phyloP scores from a whole-genome alignment of 1,140 invertebrate genomes.

The Heliconius eleuchia region DNA sequence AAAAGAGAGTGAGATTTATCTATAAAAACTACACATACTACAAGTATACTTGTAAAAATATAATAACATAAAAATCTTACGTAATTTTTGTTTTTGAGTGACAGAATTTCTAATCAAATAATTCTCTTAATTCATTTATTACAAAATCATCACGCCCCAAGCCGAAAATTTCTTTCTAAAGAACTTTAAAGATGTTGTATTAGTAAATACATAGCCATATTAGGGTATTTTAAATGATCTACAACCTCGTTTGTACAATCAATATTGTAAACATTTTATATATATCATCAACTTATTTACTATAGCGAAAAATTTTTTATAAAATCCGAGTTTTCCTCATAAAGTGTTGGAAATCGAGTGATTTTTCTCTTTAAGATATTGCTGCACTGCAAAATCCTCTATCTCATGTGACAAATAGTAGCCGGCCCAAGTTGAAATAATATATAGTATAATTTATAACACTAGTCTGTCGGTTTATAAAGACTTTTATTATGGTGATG shows the following conservation, averaged over 20 bases:
- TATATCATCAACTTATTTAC: neutral
- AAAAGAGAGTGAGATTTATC: no score
- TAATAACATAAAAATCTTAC: no score
- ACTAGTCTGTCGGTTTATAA: neutral
- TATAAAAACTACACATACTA: no score
- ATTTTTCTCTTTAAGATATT: constrained; percentile 21
- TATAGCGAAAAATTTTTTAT: neutral
- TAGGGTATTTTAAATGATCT: neutral
- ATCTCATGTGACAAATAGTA: constrained; percentile 22
- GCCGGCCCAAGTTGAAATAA: constrained; percentile 21
- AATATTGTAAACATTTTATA: neutral
- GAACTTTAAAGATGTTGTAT: no score
- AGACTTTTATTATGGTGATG: neutral
- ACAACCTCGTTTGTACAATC: neutral
- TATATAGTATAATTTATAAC: constrained; percentile 20
- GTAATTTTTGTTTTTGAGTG: no score
- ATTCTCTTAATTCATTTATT: no score
- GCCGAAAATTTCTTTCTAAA: no score
- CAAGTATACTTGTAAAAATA: no score
- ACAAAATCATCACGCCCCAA: no score
- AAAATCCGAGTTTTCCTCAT: neutral
- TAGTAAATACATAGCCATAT: neutral
- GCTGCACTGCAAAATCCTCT: constrained; percentile 9
- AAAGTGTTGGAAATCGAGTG: constrained; percentile 16
- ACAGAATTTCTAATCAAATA: no score